A percentile compares a stretch with the other conserved stretches of the same genome.
Evolutionary conservation across 2,113 vertebrate species (phyloP).

Genomic region (Arenaria interpres): DNA sequence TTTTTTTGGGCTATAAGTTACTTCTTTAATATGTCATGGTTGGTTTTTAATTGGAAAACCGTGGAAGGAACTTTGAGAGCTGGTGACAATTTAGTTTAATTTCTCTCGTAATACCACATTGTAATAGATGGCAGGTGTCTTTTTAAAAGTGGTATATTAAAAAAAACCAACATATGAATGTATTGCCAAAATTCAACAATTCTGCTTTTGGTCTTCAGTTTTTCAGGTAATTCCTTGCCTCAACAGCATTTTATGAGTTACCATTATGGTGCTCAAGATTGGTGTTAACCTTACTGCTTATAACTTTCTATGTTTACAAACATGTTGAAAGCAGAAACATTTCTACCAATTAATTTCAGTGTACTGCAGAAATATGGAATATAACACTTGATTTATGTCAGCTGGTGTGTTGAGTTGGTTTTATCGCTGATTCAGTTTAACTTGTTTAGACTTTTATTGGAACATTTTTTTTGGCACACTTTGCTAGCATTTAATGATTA

Average conservation of each 20-base stretch:
- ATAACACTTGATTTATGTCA: not conserved
- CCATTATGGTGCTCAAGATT: not conserved
- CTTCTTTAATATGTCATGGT: not conserved
- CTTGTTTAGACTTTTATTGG: conserved; percentile 9
- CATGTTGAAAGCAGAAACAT: not conserved
- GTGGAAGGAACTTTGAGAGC: not conserved
- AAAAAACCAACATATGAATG: rapidly evolving
- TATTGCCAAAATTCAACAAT: not conserved
- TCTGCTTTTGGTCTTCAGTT: not conserved
- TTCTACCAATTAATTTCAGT: conserved; percentile 19
- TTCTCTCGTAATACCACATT: not conserved
- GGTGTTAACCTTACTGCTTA: not conserved
- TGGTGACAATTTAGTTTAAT: not conserved
- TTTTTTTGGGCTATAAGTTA: not conserved
- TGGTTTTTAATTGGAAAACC: not conserved
- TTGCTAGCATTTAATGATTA: not conserved
- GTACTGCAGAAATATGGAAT: not conserved
- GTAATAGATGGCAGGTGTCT: not conserved
- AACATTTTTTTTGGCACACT: not conserved
- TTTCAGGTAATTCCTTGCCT: not conserved
- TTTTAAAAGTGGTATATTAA: not conserved
- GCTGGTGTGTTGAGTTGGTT: not conserved
- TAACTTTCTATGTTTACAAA: not conserved
- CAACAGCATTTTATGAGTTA: not conserved
- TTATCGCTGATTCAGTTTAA: conserved; percentile 6